These are phyloP conservation scores for Pimephales promelas DNA, from an alignment of 2,113 vertebrate genomes.

Conservation along the genomic window DNA sequence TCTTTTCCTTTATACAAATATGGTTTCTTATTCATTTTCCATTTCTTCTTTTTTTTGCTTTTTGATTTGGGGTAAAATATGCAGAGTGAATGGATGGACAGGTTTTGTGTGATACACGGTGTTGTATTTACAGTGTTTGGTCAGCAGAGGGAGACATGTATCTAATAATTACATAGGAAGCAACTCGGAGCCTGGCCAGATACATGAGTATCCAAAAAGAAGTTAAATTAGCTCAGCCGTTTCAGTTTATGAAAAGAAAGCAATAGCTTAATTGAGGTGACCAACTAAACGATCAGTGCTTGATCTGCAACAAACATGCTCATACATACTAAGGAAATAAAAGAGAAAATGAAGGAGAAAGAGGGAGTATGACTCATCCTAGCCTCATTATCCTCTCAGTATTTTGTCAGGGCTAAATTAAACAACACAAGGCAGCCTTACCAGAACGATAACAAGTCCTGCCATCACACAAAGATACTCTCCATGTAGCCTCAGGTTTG, in stretches of 20 bases:
- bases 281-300: background rate
- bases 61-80: background rate
- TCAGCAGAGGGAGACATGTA: constrained; percentile 42
- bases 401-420: constrained; percentile 15
- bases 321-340: background rate
- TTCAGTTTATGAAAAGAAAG: background rate
- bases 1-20: too few species aligned
- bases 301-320: background rate
- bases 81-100: background rate
- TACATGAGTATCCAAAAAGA: background rate
- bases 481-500: background rate
- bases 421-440: background rate
- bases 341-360: background rate
- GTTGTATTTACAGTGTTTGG: background rate
- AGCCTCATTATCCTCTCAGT: background rate
- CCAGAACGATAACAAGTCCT: background rate
- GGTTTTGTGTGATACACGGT: background rate
- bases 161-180: background rate
- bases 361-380: background rate
- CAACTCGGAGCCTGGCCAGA: background rate
- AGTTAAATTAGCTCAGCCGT: background rate
- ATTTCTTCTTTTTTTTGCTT: background rate
- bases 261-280: background rate
- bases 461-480: background rate
- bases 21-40: background rate